Evolutionary conservation across 2,888 invertebrate genomes (phyloP), one percentile per base, ranked within the genome.

Genomic region (Notocelia uddmanniana): DNA sequence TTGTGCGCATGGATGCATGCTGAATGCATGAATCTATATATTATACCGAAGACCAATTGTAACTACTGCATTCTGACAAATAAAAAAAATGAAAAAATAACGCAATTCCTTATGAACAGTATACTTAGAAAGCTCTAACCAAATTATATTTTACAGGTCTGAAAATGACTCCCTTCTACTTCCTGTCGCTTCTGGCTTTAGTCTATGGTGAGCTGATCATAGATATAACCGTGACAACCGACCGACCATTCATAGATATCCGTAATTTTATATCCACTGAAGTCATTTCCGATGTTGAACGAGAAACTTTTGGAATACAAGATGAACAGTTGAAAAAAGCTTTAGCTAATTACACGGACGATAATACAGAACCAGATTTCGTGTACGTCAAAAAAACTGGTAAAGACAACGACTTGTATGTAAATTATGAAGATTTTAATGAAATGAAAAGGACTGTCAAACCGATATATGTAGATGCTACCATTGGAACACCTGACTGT

Each of bases 261-360:
- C 59, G 59, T n/a, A 21, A 21, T 8, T 6, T 0, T n/a, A 55
- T 55, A 41, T 15, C 19, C 0, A n/a, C 59, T 21, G 15, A 21
- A 3, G 3, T 23, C 15, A 60, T 60, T 41, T 21, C 59, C 21
- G 59, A 60, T 15, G n/a, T 8, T 0, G 59, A 60, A 10, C 6
- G 59, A 60, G 8, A 15, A 23, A 21, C 23, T 19, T 60, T 69
- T 41, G 21, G 48, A 13, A 57, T 69, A 10, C 31, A 52, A 11
- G 70, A 71, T 3, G 19, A 21, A 10, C 8, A 48, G 18, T 8
- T 69, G 23, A 69, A 31, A 21, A 18, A 34, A 19, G n/a, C 57
- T 10, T 15, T 69, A 1, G 63, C 34, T 2, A 50, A 13, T 0
- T 63, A 55, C n/a, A 48, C 34, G 3, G 31, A 55, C 1, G 55